These are phyloP conservation scores for Hypanus sabinus DNA, from an alignment of 2,113 vertebrate genomes.

Conservation along the genomic window DNA sequence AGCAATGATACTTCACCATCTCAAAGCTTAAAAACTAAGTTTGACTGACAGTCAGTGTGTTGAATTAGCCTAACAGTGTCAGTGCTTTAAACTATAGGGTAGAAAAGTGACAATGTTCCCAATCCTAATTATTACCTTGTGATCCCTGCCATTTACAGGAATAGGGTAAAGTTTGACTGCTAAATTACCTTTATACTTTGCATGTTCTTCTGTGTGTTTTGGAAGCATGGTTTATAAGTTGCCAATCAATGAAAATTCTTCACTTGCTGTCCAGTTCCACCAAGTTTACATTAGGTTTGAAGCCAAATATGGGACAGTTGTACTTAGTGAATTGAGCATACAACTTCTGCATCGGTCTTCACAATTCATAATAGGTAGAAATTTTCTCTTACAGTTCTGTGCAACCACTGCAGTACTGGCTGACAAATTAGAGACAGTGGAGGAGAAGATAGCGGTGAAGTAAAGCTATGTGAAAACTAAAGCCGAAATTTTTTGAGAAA, in stretches of 20 bases:
- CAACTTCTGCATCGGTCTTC: not conserved
- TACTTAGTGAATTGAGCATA: not conserved
- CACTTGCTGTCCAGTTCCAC: not conserved
- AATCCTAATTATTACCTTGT: not conserved
- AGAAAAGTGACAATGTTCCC: not conserved
- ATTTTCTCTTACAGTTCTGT: too few relatives aligned
- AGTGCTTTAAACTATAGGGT: not conserved
- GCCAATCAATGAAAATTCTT: not conserved
- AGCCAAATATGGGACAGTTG: not conserved
- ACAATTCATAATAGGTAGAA: too few relatives aligned
- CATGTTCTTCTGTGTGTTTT: not conserved
- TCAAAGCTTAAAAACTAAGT: not conserved
- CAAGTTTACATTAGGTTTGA: not conserved
- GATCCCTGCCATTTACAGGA: not conserved
- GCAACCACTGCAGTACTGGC: too few relatives aligned
- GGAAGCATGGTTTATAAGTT: not conserved
- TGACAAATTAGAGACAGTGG: too few relatives aligned
- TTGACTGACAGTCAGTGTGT: not conserved
- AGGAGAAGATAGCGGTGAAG: too few relatives aligned
- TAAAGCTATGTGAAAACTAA: too few relatives aligned
- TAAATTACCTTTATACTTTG: not conserved
- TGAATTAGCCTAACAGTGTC: not conserved
- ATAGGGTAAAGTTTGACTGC: not conserved
- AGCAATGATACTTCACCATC: not conserved
- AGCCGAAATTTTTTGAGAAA: too few relatives aligned